Evolutionary conservation across 1,140 invertebrate genomes (phyloP), one percentile per base, ranked within the genome.

Genomic region (Drosophila kohkoa): DNA sequence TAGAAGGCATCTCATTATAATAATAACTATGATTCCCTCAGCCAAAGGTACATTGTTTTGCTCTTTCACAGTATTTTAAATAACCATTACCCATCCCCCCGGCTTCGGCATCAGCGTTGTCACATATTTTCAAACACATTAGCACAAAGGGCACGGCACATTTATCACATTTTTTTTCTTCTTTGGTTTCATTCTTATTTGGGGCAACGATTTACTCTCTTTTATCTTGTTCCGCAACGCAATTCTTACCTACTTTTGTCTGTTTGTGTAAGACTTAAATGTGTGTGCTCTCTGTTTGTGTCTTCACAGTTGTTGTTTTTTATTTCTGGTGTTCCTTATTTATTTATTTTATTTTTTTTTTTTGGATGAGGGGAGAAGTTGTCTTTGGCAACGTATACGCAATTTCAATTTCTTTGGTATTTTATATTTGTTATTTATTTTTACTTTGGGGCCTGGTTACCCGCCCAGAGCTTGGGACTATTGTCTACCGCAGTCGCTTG

Each of bases 381-480:
- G 41, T 48, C 43, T 72, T 72, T 58, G 5, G 16, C 28, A 41
- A 35, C 69, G 60, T 64, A 58, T 71, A 87, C 83, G 79, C 73
- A 77, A 82, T 87, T 70, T 87, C 79, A 87, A 87, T 87, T 87
- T 87, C 79, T 77, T 71, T 88, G 57, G 67, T 66, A 88, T 88
- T 63, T 60, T 60, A 68, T 54, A 54, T 54, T 87, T 77, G 77
- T 79, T 87, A 79, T 88, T 82, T 85, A 85, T 75, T 81, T 81
- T 79, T 73, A 62, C 85, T 79, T 65, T 48, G 75, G 59, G 58
- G 45, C 38, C 7, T 25, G 20, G 16, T n/a, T 28, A 4, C 28
- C 16, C 41, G 16, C 60, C 20, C 51, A 45, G n/a, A 52, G 41
- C 38, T 69, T 66, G 65, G 16, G 57, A 20, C 48, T 57, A 49